phyloP scores from a whole-genome alignment of 2,797 vertebrate genomes.

The Girardinus metallicus region DNA sequence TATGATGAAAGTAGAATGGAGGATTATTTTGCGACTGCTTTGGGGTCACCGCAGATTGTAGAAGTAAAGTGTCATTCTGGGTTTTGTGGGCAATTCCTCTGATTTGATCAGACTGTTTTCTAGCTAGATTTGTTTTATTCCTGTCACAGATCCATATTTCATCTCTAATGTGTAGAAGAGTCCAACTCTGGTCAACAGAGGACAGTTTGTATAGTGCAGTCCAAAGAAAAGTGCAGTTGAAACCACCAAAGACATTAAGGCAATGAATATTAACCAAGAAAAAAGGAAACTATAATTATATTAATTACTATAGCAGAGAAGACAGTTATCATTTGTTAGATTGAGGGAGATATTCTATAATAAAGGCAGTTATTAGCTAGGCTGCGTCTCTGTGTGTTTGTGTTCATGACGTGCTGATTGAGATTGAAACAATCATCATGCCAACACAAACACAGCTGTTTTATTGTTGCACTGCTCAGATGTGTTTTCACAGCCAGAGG shows the following conservation, averaged over 20 bases:
- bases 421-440: slow-evolving; percentile 80
- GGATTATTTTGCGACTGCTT: slow-evolving; percentile 22
- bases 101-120: background rate
- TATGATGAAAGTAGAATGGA: slow-evolving; percentile 38
- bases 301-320: background rate
- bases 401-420: slow-evolving; percentile 67
- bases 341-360: slow-evolving; percentile 49
- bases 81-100: background rate
- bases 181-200: background rate
- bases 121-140: background rate
- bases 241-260: background rate
- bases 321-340: slow-evolving; percentile 44
- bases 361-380: slow-evolving; percentile 61
- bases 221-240: background rate
- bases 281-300: background rate
- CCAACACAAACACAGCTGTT: slow-evolving; percentile 88
- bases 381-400: slow-evolving; percentile 60
- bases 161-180: background rate
- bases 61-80: background rate
- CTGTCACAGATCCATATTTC: background rate
- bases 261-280: background rate
- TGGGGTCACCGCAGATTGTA: slow-evolving; percentile 22
- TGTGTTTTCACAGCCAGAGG: slow-evolving; percentile 81
- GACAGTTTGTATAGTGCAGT: background rate
- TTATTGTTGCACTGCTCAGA: slow-evolving; percentile 85